phyloP scores from a whole-genome alignment of 2,888 invertebrate genomes.

The Sminthurides aquaticus region DNA sequence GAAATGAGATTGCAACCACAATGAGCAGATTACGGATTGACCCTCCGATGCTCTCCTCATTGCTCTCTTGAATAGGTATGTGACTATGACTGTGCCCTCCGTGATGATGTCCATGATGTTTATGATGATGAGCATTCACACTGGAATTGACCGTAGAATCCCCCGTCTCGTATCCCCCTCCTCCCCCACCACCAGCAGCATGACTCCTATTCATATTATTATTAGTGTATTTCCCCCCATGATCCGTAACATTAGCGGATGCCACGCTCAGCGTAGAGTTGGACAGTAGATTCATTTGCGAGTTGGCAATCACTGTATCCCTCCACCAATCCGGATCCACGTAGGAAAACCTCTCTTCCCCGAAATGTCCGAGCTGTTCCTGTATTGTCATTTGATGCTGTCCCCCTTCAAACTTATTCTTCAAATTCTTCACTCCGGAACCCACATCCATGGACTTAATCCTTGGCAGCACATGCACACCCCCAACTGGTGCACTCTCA shows the following conservation, averaged over 20 bases:
- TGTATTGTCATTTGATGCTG: neutral
- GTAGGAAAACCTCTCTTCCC: conserved; percentile 35
- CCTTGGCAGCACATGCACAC: conserved; percentile 14
- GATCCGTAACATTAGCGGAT: neutral
- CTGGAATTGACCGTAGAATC: neutral
- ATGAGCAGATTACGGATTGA: conserved; percentile 48
- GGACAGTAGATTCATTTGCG: conserved; percentile 35
- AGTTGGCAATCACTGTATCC: conserved; percentile 39
- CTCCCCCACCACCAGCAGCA: neutral
- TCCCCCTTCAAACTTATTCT: conserved; percentile 4
- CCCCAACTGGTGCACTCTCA: conserved; percentile 8
- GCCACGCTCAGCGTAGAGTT: conserved; percentile 25
- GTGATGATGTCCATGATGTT: conserved; percentile 25
- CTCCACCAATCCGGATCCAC: conserved; percentile 42
- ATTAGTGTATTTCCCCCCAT: neutral
- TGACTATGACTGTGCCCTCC: conserved; percentile 38
- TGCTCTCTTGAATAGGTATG: conserved; percentile 30
- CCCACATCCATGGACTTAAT: neutral
- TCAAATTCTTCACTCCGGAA: neutral
- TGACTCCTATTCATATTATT: conserved; percentile 5
- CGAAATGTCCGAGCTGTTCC: conserved; percentile 3
- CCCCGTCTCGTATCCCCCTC: neutral
- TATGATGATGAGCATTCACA: neutral
- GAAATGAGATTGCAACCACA: conserved; percentile 52
- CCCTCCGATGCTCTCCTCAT: conserved; percentile 40